Evolutionary conservation across 1,140 invertebrate genomes (phyloP), one percentile per base, ranked within the genome.

Genomic region (Brachionus rubens): DNA sequence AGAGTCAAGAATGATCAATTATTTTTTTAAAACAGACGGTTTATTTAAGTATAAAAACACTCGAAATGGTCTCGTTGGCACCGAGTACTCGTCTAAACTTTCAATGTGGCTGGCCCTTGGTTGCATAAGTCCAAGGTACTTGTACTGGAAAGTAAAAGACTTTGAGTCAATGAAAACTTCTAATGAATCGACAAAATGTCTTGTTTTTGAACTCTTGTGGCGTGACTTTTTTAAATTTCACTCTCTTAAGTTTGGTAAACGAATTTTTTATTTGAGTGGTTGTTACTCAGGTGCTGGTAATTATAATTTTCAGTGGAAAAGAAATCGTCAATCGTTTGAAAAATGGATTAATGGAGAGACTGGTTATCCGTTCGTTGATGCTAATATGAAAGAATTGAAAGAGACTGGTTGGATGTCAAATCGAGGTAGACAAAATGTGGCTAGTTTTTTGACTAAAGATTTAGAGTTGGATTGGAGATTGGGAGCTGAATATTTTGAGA

Each of bases 401-500:
- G 79, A 80, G 41, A 85, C 84, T 26, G 85, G 85, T 0, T 86
- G 84, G 79, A 86, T 86, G 85, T 84, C 83, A 5, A 86, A 86
- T 77, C 82, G 85, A 76, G 83, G 83, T 2, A 79, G 84, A 76
- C 83, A 84, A 81, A 85, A 85, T 80, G 83, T 85, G 36, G 85
- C 85, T 6, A 84, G 82, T 72, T 86, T 85, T 78, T 79, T 86
- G 1, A 83, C 82, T 40, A 85, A 85, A 78, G 84, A 85, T 78
- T 75, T 85, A 21, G 78, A 81, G 10, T 76, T 86, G n/a, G 84
- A 86, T 77, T 86, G 85, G 85, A 80, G 84, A 79, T 62, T 83
- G n/a, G 85, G 85, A 52, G 85, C 83, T 14, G 83, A 85, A 72
- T 86, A 83, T 83, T 86, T 86, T 78, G 83, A 85, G 78, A 82